These are phyloP conservation scores for Syrmaticus mikado DNA, from an alignment of 2,113 vertebrate genomes.

Conservation along the genomic window DNA sequence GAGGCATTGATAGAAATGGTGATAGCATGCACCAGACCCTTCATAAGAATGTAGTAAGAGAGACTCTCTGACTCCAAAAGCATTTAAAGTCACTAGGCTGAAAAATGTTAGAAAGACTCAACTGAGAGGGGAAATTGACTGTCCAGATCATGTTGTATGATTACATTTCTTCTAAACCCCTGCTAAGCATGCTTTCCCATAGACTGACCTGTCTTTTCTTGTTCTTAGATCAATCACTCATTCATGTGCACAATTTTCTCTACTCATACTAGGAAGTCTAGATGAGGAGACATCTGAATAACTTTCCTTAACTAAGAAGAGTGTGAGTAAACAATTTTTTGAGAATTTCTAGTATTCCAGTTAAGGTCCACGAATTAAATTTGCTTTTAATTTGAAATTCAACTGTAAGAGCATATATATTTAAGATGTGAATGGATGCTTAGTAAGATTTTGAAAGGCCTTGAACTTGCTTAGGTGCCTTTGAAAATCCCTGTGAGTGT, in stretches of 20 bases:
- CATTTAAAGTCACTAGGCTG: not conserved
- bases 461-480: constrained; percentile 50
- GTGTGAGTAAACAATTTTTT: not conserved
- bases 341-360: not conserved
- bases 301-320: not conserved
- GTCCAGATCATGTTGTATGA: not conserved
- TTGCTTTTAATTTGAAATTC: constrained; percentile 36
- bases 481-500: constrained; percentile 26
- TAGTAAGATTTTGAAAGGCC: constrained; percentile 52
- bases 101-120: not conserved
- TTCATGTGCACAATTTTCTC: not conserved
- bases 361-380: constrained; percentile 12
- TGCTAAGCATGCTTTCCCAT: not conserved
- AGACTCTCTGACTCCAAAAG: not conserved
- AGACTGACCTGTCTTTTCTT: not conserved
- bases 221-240: not conserved
- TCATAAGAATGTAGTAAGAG: not conserved
- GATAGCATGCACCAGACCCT: fast-evolving
- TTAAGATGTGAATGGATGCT: constrained; percentile 47
- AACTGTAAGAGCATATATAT: too few species aligned
- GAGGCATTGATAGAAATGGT: not conserved
- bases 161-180: not conserved
- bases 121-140: not conserved
- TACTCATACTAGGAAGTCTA: not conserved
- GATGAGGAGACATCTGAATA: not conserved